phyloP scores from a whole-genome alignment of 2,113 vertebrate genomes.

The Heteronetta atricapilla region DNA sequence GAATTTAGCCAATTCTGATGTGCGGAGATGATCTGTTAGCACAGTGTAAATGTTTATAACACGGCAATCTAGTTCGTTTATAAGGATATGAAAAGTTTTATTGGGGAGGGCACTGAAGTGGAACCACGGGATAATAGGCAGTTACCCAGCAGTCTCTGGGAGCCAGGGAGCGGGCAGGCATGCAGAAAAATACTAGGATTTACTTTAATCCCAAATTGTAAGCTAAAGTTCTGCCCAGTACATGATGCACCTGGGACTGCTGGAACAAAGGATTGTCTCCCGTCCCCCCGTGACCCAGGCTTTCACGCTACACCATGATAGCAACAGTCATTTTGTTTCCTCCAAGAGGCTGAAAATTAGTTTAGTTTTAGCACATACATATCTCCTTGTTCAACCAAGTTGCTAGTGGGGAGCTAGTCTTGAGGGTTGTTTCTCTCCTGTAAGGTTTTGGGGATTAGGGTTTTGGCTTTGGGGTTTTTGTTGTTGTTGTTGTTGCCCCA shows the following conservation, averaged over 20 bases:
- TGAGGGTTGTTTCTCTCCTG: not conserved
- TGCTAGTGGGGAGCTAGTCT: not conserved
- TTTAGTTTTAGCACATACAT: not conserved
- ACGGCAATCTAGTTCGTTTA: constrained; percentile 99
- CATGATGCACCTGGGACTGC: constrained; percentile 78
- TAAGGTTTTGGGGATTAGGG: not conserved
- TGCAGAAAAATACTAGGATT: constrained; percentile 98
- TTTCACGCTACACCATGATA: constrained; percentile 51
- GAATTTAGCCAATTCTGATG: constrained; percentile 99
- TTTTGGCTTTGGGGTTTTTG: not conserved
- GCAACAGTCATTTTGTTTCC: constrained; percentile 61
- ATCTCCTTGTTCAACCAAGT: not conserved
- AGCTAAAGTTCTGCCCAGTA: constrained; percentile 76
- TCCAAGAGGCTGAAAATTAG: constrained; percentile 49
- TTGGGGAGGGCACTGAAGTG: constrained; percentile 99
- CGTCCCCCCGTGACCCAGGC: constrained; percentile 19
- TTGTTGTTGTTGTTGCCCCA: not conserved
- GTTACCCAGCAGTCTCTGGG: constrained; percentile 98
- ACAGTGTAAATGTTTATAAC: constrained; percentile 99
- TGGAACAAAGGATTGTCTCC: constrained; percentile 73
- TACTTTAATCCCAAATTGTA: constrained; percentile 95
- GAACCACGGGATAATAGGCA: constrained; percentile 99
- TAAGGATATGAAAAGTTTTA: constrained; percentile 99
- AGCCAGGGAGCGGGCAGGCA: constrained; percentile 95
- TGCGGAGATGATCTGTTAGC: constrained; percentile 99